Percentiles rank a stretch among this genome's conserved stretches.
phyloP scores from a whole-genome alignment of 2,113 vertebrate genomes.

The Crotalus tigris region DNA sequence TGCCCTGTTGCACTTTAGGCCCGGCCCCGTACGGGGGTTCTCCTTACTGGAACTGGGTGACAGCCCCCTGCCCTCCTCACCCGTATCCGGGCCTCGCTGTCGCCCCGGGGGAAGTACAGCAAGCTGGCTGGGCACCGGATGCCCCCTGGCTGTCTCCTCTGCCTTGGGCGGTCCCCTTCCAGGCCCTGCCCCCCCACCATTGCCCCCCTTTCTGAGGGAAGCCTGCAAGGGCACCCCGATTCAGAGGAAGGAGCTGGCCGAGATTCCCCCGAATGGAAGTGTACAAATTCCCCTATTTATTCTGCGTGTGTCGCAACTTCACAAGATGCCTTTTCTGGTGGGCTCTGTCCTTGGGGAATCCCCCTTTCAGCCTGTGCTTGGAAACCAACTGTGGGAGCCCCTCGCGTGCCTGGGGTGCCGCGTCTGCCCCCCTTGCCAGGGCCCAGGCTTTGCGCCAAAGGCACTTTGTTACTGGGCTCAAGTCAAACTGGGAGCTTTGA shows the following conservation, averaged over 20 bases:
- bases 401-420: neutral
- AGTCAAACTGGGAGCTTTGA: neutral
- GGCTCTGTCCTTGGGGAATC: neutral
- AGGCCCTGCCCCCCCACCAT: no score
- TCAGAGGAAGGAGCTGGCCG: neutral
- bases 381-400: neutral
- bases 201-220: neutral
- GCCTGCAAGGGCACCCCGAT: no score
- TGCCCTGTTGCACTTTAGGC: neutral
- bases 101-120: neutral
- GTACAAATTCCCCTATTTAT: neutral
- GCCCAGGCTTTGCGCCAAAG: neutral
- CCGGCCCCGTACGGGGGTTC: accelerated
- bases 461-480: neutral
- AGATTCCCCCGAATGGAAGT: neutral
- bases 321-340: neutral
- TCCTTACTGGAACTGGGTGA: neutral
- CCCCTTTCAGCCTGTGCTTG: neutral
- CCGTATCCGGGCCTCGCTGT: accelerated
- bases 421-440: neutral
- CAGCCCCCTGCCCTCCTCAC: neutral
- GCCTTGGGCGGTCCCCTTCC: neutral
- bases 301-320: neutral
- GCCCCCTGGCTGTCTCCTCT: neutral
- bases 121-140: neutral